A percentile compares a stretch with the other conserved stretches of the same genome.
phyloP scores from a whole-genome alignment of 2,888 invertebrate species.

The Spicauda simplicius region DNA sequence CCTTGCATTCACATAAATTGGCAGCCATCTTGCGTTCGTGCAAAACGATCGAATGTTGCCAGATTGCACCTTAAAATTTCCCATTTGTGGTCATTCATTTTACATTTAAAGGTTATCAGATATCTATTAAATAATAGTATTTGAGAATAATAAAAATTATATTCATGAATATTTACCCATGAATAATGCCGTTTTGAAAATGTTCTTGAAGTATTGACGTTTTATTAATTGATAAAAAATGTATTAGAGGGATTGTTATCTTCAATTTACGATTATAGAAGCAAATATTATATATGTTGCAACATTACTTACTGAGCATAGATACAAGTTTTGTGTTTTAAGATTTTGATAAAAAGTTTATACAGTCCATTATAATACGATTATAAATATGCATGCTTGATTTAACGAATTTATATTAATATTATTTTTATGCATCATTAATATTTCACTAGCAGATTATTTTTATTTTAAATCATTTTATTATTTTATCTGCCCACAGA shows the following conservation, averaged over 20 bases:
- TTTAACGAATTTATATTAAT: too few species aligned
- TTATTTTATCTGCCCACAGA: too few species aligned
- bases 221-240: too few species aligned
- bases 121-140: too few species aligned
- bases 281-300: not conserved
- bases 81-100: not conserved
- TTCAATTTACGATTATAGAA: not conserved
- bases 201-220: too few species aligned
- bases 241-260: not conserved
- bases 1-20: conserved; percentile 83
- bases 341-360: not conserved
- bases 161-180: too few species aligned
- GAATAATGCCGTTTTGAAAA: too few species aligned
- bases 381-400: too few species aligned
- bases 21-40: conserved; percentile 83
- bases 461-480: too few species aligned
- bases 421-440: too few species aligned
- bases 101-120: not conserved
- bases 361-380: not conserved
- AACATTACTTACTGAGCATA: not conserved
- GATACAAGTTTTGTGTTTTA: not conserved
- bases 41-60: conserved; percentile 66
- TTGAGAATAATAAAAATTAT: too few species aligned
- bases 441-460: too few species aligned
- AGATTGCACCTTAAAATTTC: conserved; percentile 45